Conservation (phyloP, 2,797 vertebrate species). For the Uromys caudimaculatus region DNA sequence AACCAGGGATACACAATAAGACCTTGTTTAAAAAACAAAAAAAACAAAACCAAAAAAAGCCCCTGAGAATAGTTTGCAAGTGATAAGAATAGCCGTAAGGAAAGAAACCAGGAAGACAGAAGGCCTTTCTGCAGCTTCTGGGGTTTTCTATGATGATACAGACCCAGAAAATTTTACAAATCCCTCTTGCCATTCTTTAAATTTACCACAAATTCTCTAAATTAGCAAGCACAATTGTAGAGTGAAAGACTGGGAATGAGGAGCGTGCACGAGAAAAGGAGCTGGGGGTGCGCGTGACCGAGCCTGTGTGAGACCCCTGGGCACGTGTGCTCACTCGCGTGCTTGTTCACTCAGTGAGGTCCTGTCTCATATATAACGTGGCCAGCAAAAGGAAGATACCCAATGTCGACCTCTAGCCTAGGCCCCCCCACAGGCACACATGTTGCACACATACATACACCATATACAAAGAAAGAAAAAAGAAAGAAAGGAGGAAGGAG, state of each 20-base stretch:
- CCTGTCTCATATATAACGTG: not conserved
- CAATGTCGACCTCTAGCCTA: not conserved
- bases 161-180: not conserved
- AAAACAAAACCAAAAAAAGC: not conserved
- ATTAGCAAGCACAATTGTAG: conserved; percentile 13
- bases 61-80: not conserved
- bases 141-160: not conserved
- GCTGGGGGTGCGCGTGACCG: not conserved
- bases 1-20: not conserved
- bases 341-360: not conserved
- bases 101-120: not conserved
- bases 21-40: not conserved
- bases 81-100: not conserved
- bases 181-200: not conserved
- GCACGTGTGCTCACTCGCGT: not conserved
- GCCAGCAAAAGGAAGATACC: not conserved
- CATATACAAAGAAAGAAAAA: not conserved
- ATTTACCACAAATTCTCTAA: conserved; percentile 4
- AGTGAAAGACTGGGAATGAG: not conserved
- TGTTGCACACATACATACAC: not conserved
- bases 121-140: not conserved
- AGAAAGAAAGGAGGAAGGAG: not conserved
- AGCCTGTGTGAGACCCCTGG: not conserved
- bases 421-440: not conserved
- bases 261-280: not conserved